phyloP scores from a whole-genome alignment of 2,888 invertebrate genomes.

The Holacanthella duospinosa region DNA sequence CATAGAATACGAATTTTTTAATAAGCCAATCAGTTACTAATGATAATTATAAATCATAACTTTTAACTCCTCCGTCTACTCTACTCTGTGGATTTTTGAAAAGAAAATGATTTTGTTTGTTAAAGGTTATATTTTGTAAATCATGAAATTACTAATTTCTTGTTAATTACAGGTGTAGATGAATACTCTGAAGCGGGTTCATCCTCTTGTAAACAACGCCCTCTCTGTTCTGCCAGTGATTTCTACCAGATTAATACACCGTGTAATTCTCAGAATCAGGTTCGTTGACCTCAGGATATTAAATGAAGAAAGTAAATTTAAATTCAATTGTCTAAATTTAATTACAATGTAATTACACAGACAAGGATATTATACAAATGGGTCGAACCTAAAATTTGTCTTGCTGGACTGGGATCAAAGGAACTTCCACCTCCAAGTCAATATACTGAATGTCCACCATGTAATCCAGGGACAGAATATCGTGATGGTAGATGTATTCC shows the following conservation, averaged over 20 bases:
- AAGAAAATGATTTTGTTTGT: slow-evolving; percentile 21
- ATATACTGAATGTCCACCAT: slow-evolving; percentile 42
- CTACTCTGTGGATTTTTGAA: no score
- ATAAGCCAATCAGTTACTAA: no score
- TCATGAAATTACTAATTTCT: neutral
- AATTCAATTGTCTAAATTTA: no score
- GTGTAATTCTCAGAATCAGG: slow-evolving; percentile 44
- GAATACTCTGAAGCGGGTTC: slow-evolving; percentile 45
- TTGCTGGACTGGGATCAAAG: slow-evolving; percentile 41
- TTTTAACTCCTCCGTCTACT: no score
- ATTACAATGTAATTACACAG: no score
- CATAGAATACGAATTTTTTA: no score
- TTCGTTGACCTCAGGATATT: slow-evolving; percentile 20
- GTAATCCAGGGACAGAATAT: slow-evolving; percentile 43
- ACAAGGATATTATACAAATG: slow-evolving; percentile 45
- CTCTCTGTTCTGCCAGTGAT: slow-evolving; percentile 46
- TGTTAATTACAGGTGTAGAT: slow-evolving; percentile 23
- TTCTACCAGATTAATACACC: slow-evolving; percentile 46
- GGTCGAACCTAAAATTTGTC: slow-evolving; percentile 48
- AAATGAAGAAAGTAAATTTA: no score
- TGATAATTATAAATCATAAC: no score
- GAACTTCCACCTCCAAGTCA: slow-evolving; percentile 42
- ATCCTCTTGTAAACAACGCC: slow-evolving; percentile 43
- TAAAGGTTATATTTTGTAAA: neutral
- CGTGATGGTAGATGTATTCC: slow-evolving; percentile 44